Conservation (phyloP, 2,888 invertebrate species). For the Scotopteryx bipunctaria region DNA sequence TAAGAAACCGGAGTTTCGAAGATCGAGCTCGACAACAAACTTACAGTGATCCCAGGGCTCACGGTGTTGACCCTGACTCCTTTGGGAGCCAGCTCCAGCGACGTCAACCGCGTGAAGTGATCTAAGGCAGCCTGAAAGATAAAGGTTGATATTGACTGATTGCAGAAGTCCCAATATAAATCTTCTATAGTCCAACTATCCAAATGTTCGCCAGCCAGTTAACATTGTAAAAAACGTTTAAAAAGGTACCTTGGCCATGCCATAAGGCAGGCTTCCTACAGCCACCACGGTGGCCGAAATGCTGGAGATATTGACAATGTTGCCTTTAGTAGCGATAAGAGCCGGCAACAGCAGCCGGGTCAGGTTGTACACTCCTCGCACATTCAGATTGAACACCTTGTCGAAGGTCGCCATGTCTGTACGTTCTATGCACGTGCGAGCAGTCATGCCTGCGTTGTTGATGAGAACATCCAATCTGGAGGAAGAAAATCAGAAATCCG, state of each 20-base stretch:
- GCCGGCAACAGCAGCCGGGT: constrained; percentile 87
- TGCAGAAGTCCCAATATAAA: too few species aligned
- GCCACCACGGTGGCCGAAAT: constrained; percentile 87
- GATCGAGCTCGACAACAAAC: too few species aligned
- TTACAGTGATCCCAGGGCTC: constrained; percentile 88
- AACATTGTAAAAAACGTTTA: too few species aligned
- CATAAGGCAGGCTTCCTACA: constrained; percentile 92
- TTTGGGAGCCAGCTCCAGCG: constrained; percentile 85
- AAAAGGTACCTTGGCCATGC: constrained; percentile 91
- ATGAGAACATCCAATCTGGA: constrained; percentile 87
- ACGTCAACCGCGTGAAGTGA: constrained; percentile 80
- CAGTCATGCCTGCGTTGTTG: constrained; percentile 83
- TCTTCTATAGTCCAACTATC: too few species aligned
- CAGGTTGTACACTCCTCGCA: constrained; percentile 83
- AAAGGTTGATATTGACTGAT: neutral
- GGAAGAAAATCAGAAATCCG: neutral
- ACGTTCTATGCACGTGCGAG: constrained; percentile 52
- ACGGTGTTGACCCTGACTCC: constrained; percentile 88
- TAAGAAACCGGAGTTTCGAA: too few species aligned
- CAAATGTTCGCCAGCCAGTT: too few species aligned
- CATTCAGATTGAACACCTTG: constrained; percentile 85
- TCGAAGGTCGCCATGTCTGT: constrained; percentile 49
- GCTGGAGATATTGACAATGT: constrained; percentile 89
- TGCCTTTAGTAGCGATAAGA: constrained; percentile 85
- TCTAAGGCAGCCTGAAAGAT: constrained; percentile 54